A percentile compares a stretch with the other conserved stretches of the same genome.
These are phyloP conservation scores for Clanis bilineata DNA, from an alignment of 2,888 invertebrate genomes.

Conservation along the genomic window DNA sequence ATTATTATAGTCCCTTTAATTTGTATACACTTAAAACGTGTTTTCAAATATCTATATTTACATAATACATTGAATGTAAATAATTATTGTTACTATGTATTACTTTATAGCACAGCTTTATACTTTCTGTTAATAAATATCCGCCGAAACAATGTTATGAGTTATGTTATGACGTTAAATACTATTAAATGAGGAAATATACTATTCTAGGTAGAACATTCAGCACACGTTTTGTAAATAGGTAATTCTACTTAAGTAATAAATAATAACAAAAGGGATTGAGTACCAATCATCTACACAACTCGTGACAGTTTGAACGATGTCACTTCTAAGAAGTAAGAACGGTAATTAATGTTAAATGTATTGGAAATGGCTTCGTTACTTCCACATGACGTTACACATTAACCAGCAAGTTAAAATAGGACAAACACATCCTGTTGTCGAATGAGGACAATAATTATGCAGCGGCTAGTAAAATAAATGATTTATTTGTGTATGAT, in stretches of 20 bases:
- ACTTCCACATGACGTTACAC: not conserved
- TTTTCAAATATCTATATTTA: not conserved
- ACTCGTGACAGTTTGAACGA: not conserved
- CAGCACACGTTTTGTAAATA: not conserved
- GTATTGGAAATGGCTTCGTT: not conserved
- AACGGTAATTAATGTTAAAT: not conserved
- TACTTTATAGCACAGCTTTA: not conserved
- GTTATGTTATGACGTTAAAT: not conserved
- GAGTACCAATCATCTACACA: not conserved
- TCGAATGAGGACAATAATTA: not conserved
- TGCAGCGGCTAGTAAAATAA: not conserved
- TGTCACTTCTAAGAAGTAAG: conserved; percentile 6
- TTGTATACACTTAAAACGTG: not conserved
- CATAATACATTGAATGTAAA: not conserved
- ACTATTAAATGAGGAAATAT: not conserved
- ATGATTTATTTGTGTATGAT: not conserved
- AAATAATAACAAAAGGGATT: not conserved
- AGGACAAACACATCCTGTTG: not conserved
- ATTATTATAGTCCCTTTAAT: too few relatives aligned
- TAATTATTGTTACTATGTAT: not conserved
- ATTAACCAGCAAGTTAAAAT: not conserved
- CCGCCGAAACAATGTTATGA: not conserved
- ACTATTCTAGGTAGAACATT: not conserved
- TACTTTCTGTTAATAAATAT: not conserved
- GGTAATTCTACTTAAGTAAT: not conserved